Base-by-base conservation (phyloP, 2,888 invertebrate genomes). In the Sepioteuthis lessoniana region DNA sequence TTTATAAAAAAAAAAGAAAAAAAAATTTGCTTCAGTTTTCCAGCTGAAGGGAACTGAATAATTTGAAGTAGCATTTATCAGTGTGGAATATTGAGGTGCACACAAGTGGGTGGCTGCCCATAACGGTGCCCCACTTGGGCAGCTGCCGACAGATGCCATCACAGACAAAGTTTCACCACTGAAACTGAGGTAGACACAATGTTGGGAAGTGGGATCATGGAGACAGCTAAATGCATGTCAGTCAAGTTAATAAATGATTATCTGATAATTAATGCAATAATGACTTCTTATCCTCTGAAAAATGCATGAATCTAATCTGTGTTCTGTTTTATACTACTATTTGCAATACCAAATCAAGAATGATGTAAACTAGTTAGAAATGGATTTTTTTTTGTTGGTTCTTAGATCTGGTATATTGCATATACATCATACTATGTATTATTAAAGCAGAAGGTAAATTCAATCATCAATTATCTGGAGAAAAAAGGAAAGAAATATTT, bases 41-140 rank as follows among this genome's bases (percentile, higher is more conserved):
- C 76, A 35, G 13, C 19, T n/a, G 35, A 76, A 76, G n/a, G n/a
- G 16, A 76, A 76, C n/a, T 76, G 76, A 76, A 76, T 76, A 76
- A 76, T n/a, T 76, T n/a, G n/a, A 76, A 76, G 76, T 76, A 76
- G 76, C 76, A 76, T 76, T 76, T 76, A 76, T 76, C 76, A n/a
- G 76, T 76, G 76, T 76, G 76, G 76, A 76, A 76, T 76, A 76
- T 76, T 76, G n/a, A 35, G 55, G 76, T 76, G 76, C 76, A 76
- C 76, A 76, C 76, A 76, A 76, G 76, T 76, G 76, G 76, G 76
- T 76, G n/a, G 76, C 76, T 76, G 76, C 76, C 76, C 76, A n/a
- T 76, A 35, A 76, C 16, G 76, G 76, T n/a, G 76, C 76, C n/a
- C 76, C 76, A 76, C 76, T 76, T 76, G 76, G 76, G n/a, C 76